Base-by-base conservation (phyloP, 1,140 invertebrate species). In the Drosophila pectinifera region DNA sequence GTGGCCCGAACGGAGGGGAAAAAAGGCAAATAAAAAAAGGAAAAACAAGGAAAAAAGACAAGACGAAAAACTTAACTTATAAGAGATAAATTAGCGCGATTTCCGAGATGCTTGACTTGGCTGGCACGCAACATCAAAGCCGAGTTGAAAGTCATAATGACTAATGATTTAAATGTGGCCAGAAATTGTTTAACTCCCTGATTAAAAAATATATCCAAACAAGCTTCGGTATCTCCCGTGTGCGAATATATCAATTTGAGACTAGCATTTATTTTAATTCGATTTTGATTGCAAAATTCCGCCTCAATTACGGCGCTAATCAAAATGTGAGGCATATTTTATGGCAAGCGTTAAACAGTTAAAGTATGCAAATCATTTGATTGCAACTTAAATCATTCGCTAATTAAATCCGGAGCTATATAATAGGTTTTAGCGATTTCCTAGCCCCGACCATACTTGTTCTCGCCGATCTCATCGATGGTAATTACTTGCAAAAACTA, bases 81-180 rank as follows among this genome's bases (percentile, higher is more conserved):
- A 81, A 70, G 62, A 82, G 74, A 75, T 86, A 86, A 86, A 86
- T 88, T 75, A 88, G 68, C 78, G 61, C 78, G 82, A 85, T 86
- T 82, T 82, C 53, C 48, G 69, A 85, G 74, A 63, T 54, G 57
- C 73, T 74, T 41, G 68, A 45, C 68, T 46, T 72, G 64, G 65
- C 49, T 54, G 10, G 68, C 68, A 72, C 68, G 68, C 68, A 70
- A 70, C 41, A 57, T 43, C 31, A 63, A 58, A 48, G 73, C 54
- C 55, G 76, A 79, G 83, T 63, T 78, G 61, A 82, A 88, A 78
- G 70, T 79, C 80, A 79, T 82, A 88, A 86, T 86, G 82, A 86
- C 82, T 88, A 78, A 86, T 86, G 74, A 78, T 78, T 82, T 61
- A 78, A 76, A 82, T 82, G 65, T 88, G 70, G 43, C 69, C 83